phyloP scores from a whole-genome alignment of 2,797 vertebrate genomes.

The Arctocebus calabarensis region DNA sequence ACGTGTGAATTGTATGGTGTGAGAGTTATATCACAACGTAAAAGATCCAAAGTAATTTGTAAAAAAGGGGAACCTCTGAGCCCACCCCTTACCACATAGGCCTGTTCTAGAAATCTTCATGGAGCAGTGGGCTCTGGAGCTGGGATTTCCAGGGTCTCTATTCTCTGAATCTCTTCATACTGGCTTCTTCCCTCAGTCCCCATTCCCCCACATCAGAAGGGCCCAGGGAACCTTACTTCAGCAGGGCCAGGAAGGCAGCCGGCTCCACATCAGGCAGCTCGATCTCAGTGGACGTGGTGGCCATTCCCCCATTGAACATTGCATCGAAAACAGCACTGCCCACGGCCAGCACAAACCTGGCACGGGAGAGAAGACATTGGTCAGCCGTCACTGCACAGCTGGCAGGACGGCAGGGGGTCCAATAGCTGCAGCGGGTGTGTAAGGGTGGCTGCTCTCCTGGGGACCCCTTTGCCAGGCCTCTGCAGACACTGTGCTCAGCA shows the following conservation, averaged over 20 bases:
- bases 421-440: not conserved
- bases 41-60: not conserved
- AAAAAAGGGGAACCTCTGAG: not conserved
- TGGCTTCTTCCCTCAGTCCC: rapidly evolving
- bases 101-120: not conserved
- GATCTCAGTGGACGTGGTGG: slow-evolving; percentile 98
- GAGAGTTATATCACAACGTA: not conserved
- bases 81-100: not conserved
- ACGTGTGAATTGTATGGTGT: not conserved
- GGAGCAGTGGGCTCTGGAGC: not conserved
- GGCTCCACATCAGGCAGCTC: slow-evolving; percentile 98
- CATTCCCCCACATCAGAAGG: rapidly evolving
- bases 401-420: not conserved
- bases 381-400: not conserved
- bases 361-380: not conserved
- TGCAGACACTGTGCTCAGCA: not conserved
- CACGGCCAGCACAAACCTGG: slow-evolving; percentile 98
- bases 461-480: not conserved
- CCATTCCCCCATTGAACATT: slow-evolving; percentile 99
- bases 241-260: slow-evolving; percentile 95
- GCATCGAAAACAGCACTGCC: slow-evolving; percentile 98
- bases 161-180: not conserved
- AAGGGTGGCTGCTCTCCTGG: not conserved
- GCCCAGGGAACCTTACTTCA: slow-evolving; percentile 91
- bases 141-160: rapidly evolving